Evolutionary conservation across 2,888 invertebrate genomes (phyloP).

Genomic region (Pristionchus mayeri): DNA sequence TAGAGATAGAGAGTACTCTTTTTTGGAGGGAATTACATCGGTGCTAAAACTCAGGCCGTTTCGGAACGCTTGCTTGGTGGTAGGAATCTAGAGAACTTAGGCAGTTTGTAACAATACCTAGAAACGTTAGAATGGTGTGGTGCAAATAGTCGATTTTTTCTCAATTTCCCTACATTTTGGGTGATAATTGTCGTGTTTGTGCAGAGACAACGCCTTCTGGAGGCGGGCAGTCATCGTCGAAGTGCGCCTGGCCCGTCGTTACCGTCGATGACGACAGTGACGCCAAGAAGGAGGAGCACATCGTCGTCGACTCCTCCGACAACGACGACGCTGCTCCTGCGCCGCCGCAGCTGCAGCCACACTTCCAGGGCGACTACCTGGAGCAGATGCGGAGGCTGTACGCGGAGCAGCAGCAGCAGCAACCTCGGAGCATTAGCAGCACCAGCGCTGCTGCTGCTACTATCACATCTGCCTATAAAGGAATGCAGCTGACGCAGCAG

Average conservation of each 20-base stretch:
- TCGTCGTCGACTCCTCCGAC: neutral
- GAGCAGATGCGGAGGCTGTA: neutral
- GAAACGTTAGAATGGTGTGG: neutral
- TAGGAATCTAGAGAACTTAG: neutral
- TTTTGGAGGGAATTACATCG: neutral
- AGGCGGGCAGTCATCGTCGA: neutral
- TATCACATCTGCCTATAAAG: no score
- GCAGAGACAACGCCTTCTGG: neutral
- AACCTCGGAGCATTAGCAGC: neutral
- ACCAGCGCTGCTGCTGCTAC: no score
- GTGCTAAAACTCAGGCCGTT: neutral
- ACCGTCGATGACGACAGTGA: neutral
- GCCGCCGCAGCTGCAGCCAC: neutral
- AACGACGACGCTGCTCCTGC: neutral
- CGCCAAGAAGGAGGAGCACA: neutral
- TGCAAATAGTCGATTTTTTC: constrained; percentile 5
- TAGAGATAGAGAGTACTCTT: no score
- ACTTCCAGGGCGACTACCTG: neutral
- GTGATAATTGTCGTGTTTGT: constrained; percentile 1
- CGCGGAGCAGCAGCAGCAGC: neutral
- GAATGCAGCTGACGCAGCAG: neutral
- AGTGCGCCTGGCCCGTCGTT: neutral
- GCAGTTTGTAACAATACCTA: neutral
- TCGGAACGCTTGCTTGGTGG: neutral
- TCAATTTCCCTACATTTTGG: neutral